Evolutionary conservation across 2,888 invertebrate species (phyloP).

Genomic region (Thecophora atra): DNA sequence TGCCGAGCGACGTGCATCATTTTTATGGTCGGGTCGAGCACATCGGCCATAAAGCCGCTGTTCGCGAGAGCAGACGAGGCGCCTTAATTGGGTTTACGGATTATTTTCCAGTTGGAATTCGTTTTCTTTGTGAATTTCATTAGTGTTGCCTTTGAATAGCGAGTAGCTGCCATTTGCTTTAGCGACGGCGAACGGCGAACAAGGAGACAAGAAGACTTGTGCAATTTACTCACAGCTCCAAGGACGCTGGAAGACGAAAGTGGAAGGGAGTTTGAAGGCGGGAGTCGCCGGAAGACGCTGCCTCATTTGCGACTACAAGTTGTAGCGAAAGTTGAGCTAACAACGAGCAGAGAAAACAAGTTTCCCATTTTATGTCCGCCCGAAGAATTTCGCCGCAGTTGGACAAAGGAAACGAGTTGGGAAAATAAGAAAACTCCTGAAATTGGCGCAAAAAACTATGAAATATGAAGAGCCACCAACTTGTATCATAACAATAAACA

Average conservation of each 20-base stretch:
- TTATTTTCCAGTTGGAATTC: neutral
- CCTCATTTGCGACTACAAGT: neutral
- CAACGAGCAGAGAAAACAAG: neutral
- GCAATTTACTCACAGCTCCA: neutral
- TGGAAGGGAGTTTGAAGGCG: too few species aligned
- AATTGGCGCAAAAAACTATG: too few species aligned
- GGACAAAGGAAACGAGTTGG: neutral
- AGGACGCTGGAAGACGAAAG: neutral
- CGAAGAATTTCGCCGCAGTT: neutral
- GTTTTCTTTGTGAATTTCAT: slow-evolving; percentile 15
- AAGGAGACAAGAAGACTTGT: neutral
- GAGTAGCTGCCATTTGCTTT: neutral
- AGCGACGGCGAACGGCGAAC: neutral
- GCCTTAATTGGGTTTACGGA: slow-evolving; percentile 52
- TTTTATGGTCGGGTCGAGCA: slow-evolving; percentile 55
- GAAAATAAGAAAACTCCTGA: too few species aligned
- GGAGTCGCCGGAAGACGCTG: neutral
- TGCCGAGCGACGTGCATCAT: slow-evolving; percentile 52
- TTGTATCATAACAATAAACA: too few species aligned
- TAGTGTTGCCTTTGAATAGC: neutral
- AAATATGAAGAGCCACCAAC: too few species aligned
- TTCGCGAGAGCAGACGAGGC: slow-evolving; percentile 52
- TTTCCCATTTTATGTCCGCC: neutral
- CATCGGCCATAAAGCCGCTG: too few species aligned
- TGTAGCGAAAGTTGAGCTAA: neutral